A percentile compares a stretch with the other conserved stretches of the same genome.
These are phyloP conservation scores for Chrysolina oricalcia DNA, from an alignment of 2,888 invertebrate species.

Conservation along the genomic window DNA sequence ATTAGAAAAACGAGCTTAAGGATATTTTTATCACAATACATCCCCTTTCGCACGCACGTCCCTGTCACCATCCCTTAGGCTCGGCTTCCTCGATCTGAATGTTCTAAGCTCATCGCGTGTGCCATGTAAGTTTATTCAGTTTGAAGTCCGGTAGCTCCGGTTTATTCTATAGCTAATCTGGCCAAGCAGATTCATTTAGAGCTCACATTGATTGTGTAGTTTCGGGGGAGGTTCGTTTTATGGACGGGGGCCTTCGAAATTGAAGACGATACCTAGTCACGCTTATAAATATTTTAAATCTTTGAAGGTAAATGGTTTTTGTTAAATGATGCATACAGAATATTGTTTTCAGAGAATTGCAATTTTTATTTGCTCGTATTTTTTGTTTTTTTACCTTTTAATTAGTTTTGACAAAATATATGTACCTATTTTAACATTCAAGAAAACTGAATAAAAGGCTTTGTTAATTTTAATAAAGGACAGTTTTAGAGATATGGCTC, in stretches of 20 bases:
- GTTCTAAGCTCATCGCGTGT: conserved; percentile 52
- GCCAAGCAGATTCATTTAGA: conserved; percentile 22
- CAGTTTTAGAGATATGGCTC: too few relatives aligned
- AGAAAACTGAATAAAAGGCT: too few relatives aligned
- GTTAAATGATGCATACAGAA: too few relatives aligned
- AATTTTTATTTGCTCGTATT: too few relatives aligned
- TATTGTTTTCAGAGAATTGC: too few relatives aligned
- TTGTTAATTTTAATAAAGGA: too few relatives aligned
- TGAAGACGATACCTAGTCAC: background rate
- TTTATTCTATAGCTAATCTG: conserved; percentile 27
- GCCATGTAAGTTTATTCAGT: conserved; percentile 37
- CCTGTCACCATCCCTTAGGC: conserved; percentile 31
- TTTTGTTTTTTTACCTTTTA: too few relatives aligned
- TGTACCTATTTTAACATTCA: too few relatives aligned
- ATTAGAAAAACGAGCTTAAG: too few relatives aligned
- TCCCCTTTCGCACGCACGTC: background rate
- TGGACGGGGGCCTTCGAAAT: background rate
- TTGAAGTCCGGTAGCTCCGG: conserved; percentile 31
- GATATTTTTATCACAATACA: too few relatives aligned
- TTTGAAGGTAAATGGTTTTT: background rate
- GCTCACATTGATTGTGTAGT: conserved; percentile 24
- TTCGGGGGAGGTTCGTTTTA: background rate
- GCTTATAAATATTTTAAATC: background rate
- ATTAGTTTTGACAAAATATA: too few relatives aligned
- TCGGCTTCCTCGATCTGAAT: conserved; percentile 50